Evolutionary conservation across 1,140 invertebrate species (phyloP).

Genomic region (Carposina sasakii): DNA sequence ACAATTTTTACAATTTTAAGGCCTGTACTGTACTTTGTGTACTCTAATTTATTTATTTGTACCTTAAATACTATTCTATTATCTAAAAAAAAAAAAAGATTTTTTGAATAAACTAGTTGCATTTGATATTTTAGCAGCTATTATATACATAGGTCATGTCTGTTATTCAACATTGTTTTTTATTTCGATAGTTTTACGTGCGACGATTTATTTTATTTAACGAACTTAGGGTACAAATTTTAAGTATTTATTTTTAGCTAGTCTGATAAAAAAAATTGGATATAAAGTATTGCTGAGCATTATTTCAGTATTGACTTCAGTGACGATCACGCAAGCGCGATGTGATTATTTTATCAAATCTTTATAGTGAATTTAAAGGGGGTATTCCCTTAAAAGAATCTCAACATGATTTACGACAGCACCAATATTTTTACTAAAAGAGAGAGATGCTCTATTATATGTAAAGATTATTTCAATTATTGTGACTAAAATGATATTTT

Average conservation of each 20-base stretch:
- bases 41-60: too few species aligned
- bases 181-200: slow-evolving; percentile 36
- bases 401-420: slow-evolving; percentile 32
- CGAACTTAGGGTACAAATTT: slow-evolving; percentile 38
- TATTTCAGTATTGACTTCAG: too few species aligned
- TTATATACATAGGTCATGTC: slow-evolving; percentile 25
- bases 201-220: slow-evolving; percentile 33
- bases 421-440: slow-evolving; percentile 8
- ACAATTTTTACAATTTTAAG: too few species aligned
- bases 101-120: too few species aligned
- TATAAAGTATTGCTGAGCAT: slow-evolving; percentile 16
- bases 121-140: slow-evolving; percentile 15
- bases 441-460: slow-evolving; percentile 15
- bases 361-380: too few species aligned
- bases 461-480: slow-evolving; percentile 14
- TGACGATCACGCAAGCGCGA: too few species aligned
- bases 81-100: too few species aligned
- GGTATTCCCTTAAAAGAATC: too few species aligned
- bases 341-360: too few species aligned
- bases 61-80: too few species aligned
- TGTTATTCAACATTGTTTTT: slow-evolving; percentile 27
- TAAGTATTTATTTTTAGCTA: slow-evolving; percentile 42
- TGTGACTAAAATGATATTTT: slow-evolving; percentile 17
- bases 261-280: slow-evolving; percentile 26
- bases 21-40: slow-evolving; percentile 29